These are phyloP conservation scores for Apotomis turbidana DNA, from an alignment of 2,888 invertebrate species.

Conservation along the genomic window DNA sequence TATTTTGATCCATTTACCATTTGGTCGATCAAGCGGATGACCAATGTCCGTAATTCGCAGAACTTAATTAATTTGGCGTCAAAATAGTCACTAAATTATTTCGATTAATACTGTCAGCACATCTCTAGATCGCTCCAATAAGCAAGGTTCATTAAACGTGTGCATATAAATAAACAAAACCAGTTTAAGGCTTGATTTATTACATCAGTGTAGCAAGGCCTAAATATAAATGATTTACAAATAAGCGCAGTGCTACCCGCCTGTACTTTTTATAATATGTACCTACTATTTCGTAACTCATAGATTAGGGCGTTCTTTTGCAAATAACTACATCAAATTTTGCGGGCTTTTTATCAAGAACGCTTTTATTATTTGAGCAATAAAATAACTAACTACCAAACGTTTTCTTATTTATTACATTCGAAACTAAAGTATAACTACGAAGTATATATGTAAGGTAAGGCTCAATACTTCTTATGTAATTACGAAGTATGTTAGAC, in stretches of 20 bases:
- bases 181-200: conserved; percentile 25
- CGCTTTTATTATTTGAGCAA: too few species aligned
- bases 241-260: conserved; percentile 1
- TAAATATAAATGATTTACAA: conserved; percentile 13
- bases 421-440: too few species aligned
- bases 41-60: not conserved
- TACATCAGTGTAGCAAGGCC: conserved; percentile 28
- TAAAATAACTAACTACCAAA: too few species aligned
- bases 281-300: not conserved
- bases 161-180: conserved; percentile 24
- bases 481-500: too few species aligned
- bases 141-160: conserved; percentile 6
- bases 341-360: too few species aligned
- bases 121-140: conserved; percentile 7
- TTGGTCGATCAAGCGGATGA: not conserved
- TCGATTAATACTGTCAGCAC: not conserved
- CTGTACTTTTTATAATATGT: conserved; percentile 13
- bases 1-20: not conserved
- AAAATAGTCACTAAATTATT: not conserved
- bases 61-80: not conserved
- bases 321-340: too few species aligned
- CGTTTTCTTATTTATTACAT: too few species aligned
- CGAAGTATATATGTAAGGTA: too few species aligned
- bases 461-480: too few species aligned
- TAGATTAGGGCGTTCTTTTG: too few species aligned